Conservation (phyloP, 2,113 vertebrate genomes). For the Tragelaphus imberbis region DNA sequence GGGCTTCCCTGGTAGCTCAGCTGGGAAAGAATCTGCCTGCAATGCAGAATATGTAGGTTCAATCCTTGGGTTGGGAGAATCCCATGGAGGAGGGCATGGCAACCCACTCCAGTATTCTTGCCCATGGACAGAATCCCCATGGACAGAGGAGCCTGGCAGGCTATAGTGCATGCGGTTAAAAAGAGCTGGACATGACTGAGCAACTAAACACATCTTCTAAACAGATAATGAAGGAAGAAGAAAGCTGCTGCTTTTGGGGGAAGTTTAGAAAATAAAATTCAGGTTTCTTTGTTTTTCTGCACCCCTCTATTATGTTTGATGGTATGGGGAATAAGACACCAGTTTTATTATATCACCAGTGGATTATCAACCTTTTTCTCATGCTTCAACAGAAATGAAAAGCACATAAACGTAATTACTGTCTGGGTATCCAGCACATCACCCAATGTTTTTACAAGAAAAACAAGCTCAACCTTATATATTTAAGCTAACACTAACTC, state of each 20-base stretch:
- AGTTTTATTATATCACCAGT: not conserved
- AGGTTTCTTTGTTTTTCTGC: not conserved
- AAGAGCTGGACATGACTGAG: not conserved
- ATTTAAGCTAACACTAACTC: not conserved
- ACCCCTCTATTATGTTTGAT: not conserved
- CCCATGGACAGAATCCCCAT: not conserved
- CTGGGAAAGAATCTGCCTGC: not conserved
- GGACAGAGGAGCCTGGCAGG: not conserved
- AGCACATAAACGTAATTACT: not conserved
- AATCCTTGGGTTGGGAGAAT: not conserved
- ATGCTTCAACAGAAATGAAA: slow-evolving; percentile 31
- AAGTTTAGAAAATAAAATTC: slow-evolving; percentile 8
- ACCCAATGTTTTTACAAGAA: not conserved
- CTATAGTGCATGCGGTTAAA: not conserved
- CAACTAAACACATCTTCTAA: not conserved
- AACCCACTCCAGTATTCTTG: not conserved
- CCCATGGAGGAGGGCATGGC: not conserved
- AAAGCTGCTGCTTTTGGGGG: not conserved
- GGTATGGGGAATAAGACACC: not conserved
- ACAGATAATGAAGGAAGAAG: not conserved
- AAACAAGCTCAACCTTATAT: not conserved
- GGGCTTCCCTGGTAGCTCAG: not conserved
- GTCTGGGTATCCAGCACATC: not conserved
- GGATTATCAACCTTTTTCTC: not conserved
- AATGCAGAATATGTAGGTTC: not conserved